phyloP scores from a whole-genome alignment of 2,888 invertebrate species.

The Cheiracanthium punctorium region DNA sequence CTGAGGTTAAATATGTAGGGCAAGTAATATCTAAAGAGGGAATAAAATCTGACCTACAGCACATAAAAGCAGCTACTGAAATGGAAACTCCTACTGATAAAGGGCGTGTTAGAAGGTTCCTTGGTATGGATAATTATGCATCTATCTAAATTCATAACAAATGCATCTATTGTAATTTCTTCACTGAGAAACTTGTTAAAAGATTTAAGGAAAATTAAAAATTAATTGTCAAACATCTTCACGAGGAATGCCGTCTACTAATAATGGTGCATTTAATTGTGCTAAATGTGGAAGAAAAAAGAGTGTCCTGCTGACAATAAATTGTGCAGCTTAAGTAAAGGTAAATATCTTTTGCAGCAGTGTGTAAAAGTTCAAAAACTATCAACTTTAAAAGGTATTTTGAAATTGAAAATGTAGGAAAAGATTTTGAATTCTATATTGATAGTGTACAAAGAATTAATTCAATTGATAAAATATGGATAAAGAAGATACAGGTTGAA shows the following conservation, averaged over 20 bases:
- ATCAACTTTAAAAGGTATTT: no score
- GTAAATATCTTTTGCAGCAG: slow-evolving; percentile 21
- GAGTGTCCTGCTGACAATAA: no score
- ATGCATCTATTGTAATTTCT: no score
- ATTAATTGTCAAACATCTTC: no score
- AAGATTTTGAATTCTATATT: background rate
- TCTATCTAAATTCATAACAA: slow-evolving; percentile 27
- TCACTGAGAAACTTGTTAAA: no score
- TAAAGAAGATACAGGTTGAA: background rate
- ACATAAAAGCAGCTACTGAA: slow-evolving; percentile 8
- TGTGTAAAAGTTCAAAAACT: background rate
- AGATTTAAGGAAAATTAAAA: no score
- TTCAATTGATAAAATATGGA: background rate
- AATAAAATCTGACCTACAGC: slow-evolving; percentile 2
- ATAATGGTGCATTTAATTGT: no score
- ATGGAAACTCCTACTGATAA: slow-evolving; percentile 20
- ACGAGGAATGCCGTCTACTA: no score
- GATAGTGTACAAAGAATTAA: background rate
- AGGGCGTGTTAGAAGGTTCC: background rate
- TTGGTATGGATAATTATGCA: slow-evolving; percentile 26
- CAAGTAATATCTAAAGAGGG: slow-evolving; percentile 17
- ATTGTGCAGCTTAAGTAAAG: no score
- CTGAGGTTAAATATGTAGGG: slow-evolving; percentile 10
- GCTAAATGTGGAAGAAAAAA: no score
- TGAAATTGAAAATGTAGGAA: no score